Percentiles rank a stretch among this genome's conserved stretches.
phyloP scores from a whole-genome alignment of 1,140 invertebrate species.

The Oryctes rhinoceros region DNA sequence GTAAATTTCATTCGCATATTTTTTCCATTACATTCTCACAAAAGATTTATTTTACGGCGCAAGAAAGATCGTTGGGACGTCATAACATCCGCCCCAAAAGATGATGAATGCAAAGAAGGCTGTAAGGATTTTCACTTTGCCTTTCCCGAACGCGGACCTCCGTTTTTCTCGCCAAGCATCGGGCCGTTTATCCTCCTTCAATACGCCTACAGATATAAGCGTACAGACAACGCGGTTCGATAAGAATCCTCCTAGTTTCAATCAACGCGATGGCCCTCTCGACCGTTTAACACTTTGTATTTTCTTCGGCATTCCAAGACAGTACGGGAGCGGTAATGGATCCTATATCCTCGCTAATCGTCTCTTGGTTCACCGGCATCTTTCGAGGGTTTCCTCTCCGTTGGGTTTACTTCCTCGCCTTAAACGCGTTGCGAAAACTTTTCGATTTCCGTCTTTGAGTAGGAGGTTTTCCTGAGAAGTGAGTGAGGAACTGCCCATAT shows the following conservation, averaged over 20 bases:
- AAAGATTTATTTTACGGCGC: conserved; percentile 27
- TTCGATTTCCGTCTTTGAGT: conserved; percentile 15
- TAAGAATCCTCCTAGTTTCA: conserved; percentile 2
- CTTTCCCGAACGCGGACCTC: too few species aligned
- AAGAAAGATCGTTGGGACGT: conserved; percentile 32
- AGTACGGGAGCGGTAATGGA: conserved; percentile 6
- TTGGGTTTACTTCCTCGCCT: background rate
- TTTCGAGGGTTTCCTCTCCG: background rate
- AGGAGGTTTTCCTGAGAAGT: background rate
- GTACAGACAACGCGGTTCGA: background rate
- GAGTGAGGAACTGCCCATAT: background rate
- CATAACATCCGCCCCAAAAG: conserved; percentile 25
- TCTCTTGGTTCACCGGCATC: conserved; percentile 6
- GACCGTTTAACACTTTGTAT: conserved; percentile 4
- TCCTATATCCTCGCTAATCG: conserved; percentile 26
- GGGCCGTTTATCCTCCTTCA: background rate
- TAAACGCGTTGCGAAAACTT: background rate
- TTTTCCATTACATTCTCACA: conserved; percentile 29
- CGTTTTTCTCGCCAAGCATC: background rate
- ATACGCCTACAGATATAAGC: background rate
- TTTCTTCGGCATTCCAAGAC: background rate
- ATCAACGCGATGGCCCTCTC: background rate
- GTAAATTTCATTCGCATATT: conserved; percentile 14
- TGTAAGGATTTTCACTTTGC: conserved; percentile 28
- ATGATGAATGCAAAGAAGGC: conserved; percentile 36